Evolutionary conservation across 2,888 invertebrate species (phyloP), one percentile per base, ranked within the genome.

Genomic region (Dilophus febrilis): DNA sequence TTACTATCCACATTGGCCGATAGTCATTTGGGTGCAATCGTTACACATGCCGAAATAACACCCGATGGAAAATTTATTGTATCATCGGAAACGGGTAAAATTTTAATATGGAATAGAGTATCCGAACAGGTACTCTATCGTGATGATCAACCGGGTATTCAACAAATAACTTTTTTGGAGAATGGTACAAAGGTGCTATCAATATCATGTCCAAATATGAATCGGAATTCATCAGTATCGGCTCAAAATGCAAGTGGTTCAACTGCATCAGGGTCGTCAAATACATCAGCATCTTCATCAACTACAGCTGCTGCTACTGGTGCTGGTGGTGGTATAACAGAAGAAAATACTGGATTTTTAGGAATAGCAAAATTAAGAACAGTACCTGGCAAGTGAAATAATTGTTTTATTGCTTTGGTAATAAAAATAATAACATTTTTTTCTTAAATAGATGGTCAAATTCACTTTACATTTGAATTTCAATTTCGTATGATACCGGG

Each of bases 21-120:
- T 50, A 88, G 86, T 47, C 86, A 90, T 0, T 66, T 92, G 3
- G 91, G 91, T 0, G 91, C 94, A 7, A 94, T 94, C 48, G 88
- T 95, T 0, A 92, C 92, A 0, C 86, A 91, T 47, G 92, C 92
- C 0, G 71, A 78, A 36, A 83, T 94, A 37, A 91, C 91, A 0
- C 78, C 81, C 0, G 78, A 78, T 52, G 90, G 87, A 19, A 79
- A 77, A 7, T 61, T 80, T 50, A 85, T 94, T 1, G 71, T 91
- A 12, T 87, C 91, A 0, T 84, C 88, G 0, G 95, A 95, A 56
- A 90, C 91, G 0, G 91, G 91, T 0, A 84, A 87, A 54, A 71
- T 94, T 28, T 64, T 94, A 0, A 74, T 92, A 44, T 94, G 94
- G 94, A 82, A 88, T 52, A 64, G 79, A 43, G 64, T 78, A 41